Percentiles rank a stretch among this genome's conserved stretches.
phyloP scores from a whole-genome alignment of 2,113 vertebrate genomes.

The Aegotheles bennettii region DNA sequence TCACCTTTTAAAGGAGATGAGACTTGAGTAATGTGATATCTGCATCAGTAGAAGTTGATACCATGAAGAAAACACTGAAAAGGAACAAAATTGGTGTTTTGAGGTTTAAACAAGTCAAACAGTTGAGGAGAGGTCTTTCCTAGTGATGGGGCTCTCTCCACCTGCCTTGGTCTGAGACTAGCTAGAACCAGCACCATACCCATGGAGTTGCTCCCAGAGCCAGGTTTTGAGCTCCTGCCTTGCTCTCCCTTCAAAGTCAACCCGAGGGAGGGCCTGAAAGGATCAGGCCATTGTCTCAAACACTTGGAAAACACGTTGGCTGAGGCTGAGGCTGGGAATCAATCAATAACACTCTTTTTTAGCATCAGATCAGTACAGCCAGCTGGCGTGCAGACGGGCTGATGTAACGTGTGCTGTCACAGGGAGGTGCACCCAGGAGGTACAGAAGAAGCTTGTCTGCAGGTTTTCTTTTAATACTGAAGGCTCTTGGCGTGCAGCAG shows the following conservation, averaged over 20 bases:
- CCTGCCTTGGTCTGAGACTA: background rate
- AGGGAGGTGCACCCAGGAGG: background rate
- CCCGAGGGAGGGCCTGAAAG: background rate
- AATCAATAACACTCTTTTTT: background rate
- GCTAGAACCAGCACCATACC: background rate
- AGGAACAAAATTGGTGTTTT: background rate
- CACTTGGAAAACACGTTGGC: background rate
- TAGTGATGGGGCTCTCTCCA: background rate
- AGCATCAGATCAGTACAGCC: conserved; percentile 12
- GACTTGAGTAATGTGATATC: background rate
- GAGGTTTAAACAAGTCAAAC: background rate
- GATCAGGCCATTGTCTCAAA: background rate
- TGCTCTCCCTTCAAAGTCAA: background rate
- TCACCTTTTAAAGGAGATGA: background rate
- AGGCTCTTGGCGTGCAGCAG: fast-evolving
- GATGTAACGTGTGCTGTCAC: background rate
- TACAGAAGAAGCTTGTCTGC: background rate
- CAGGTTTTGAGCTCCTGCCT: background rate
- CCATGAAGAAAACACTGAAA: background rate
- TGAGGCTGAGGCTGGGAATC: background rate
- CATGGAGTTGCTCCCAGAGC: background rate
- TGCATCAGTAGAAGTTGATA: background rate
- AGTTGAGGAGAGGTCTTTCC: background rate
- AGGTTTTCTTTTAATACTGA: background rate
- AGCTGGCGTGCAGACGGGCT: background rate